A percentile compares a stretch with the other conserved stretches of the same genome.
Conservation (phyloP, 2,797 vertebrate genomes). For the Mormyrops attenuatus region DNA sequence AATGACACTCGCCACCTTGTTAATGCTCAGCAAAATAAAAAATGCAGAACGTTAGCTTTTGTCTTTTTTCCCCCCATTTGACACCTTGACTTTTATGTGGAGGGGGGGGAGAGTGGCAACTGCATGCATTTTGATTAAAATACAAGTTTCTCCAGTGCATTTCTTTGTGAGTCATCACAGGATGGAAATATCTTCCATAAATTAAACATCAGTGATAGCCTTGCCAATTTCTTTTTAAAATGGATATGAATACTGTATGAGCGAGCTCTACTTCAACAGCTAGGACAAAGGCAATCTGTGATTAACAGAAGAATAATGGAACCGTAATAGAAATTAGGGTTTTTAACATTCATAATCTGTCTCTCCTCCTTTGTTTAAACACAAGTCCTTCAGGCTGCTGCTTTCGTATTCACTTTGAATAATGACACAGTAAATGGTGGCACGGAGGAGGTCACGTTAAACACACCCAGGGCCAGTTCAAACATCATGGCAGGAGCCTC, state of each 20-base stretch:
- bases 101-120: slow-evolving; percentile 25
- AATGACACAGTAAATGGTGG: slow-evolving; percentile 64
- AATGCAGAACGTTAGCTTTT: slow-evolving; percentile 32
- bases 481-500: slow-evolving; percentile 52
- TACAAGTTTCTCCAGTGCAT: slow-evolving; percentile 37
- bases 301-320: slow-evolving; percentile 73
- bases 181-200: slow-evolving; percentile 44
- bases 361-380: slow-evolving; percentile 66
- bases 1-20: slow-evolving; percentile 43
- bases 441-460: slow-evolving; percentile 32
- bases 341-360: slow-evolving; percentile 69
- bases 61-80: slow-evolving; percentile 20
- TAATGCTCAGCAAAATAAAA: slow-evolving; percentile 32
- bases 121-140: slow-evolving; percentile 52
- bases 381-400: slow-evolving; percentile 64
- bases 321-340: slow-evolving; percentile 70
- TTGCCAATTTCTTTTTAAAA: slow-evolving; percentile 48
- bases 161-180: slow-evolving; percentile 39
- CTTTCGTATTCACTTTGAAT: slow-evolving; percentile 65
- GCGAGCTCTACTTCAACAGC: slow-evolving; percentile 57
- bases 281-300: slow-evolving; percentile 62
- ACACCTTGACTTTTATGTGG: slow-evolving; percentile 42
- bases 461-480: slow-evolving; percentile 52
- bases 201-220: slow-evolving; percentile 60
- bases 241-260: slow-evolving; percentile 68